Base-by-base conservation (phyloP, 2,113 vertebrate genomes). In the Ochotona curzoniae region DNA sequence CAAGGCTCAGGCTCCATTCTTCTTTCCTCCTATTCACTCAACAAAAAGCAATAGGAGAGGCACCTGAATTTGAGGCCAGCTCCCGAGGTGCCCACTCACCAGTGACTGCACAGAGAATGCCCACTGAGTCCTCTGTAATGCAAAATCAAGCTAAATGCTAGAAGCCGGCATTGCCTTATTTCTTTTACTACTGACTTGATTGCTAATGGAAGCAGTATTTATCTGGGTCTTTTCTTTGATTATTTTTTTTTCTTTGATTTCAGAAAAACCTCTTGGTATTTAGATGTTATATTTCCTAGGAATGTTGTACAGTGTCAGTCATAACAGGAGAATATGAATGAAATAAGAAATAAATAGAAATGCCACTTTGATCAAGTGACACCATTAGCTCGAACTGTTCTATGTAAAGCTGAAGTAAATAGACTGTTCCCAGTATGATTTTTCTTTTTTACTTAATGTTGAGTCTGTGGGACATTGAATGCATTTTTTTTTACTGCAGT, bases 271-370 rank as follows among this genome's bases (percentile, higher is more conserved):
- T 44, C 21, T 35, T 82, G 61, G 44, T 14, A 26, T 90, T 92
- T 87, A 64, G 38, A 69, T 78, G 25, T 84, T 76, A 3, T 87
- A 4, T 93, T 91, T 91, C 83, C 28, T 84, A 80, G 20, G 32
- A n/a, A 86, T 26, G 25, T 32, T 85, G 38, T 11, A 73, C 64
- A 66, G 2, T 49, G 26, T 64, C 47, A 28, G 13, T 12, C 15
- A 64, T 25, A 30, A 23, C 66, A 47, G 63, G 74, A 67, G 17
- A 28, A 51, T 54, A 18, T 4, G 2, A 26, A 49, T 86, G 51
- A 38, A 83, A 67, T 88, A 60, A 93, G 38, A 94, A 89, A 61
- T 82, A 93, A 63, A 79, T 26, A 83, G 25, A 74, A 75, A 21
- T 74, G 28, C 35, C 47, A 15, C 11, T 71, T 83, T 38, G 8